A percentile compares a stretch with the other conserved stretches of the same genome.
Evolutionary conservation across 2,113 vertebrate genomes (phyloP).

Genomic region (Myodes glareolus): DNA sequence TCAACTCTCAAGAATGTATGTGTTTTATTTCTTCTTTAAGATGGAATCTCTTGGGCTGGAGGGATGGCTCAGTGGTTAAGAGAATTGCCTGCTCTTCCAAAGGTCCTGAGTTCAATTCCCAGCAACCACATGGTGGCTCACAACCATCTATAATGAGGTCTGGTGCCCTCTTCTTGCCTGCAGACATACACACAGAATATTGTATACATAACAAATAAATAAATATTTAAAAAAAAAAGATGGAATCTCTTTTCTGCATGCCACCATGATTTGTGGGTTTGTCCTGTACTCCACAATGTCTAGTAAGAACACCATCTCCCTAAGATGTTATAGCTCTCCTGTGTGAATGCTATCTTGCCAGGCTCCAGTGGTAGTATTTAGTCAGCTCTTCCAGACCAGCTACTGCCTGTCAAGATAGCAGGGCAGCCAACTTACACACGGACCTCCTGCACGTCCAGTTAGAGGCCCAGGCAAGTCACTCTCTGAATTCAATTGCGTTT

Average conservation of each 20-base stretch:
- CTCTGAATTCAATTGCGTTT: neutral
- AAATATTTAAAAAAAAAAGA: too few species aligned
- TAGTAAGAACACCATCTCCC: neutral
- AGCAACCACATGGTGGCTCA: too few species aligned
- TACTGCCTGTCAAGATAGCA: neutral
- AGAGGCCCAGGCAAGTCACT: neutral
- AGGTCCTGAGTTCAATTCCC: too few species aligned
- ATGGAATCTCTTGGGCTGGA: slow-evolving; percentile 30
- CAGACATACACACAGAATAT: too few species aligned
- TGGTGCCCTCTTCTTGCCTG: too few species aligned
- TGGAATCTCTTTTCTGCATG: neutral
- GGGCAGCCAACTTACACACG: neutral
- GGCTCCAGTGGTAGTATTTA: neutral
- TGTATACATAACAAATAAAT: too few species aligned
- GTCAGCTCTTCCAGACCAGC: neutral
- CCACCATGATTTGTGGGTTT: neutral
- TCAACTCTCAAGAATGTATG: slow-evolving; percentile 46
- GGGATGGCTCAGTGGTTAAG: too few species aligned
- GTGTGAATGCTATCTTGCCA: neutral
- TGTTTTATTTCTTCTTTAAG: slow-evolving; percentile 34
- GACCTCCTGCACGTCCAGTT: neutral
- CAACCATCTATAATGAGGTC: too few species aligned
- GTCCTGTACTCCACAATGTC: neutral
- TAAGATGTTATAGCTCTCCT: neutral
- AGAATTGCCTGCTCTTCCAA: too few species aligned